Evolutionary conservation across 2,888 invertebrate genomes (phyloP).

Genomic region (Acanthosepion esculentum): DNA sequence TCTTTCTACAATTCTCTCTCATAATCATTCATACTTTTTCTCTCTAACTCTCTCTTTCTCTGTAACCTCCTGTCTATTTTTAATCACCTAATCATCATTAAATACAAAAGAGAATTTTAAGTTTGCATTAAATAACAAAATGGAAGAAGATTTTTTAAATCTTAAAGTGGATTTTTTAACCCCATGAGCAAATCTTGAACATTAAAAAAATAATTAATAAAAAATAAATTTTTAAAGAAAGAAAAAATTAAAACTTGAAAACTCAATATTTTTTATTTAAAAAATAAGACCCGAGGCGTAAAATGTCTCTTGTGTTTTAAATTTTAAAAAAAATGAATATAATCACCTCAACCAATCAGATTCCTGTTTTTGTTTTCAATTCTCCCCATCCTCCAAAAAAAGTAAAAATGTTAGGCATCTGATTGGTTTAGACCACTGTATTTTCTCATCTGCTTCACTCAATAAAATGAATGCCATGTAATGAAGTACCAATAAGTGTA

Average conservation of each 20-base stretch:
- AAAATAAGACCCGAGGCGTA: neutral
- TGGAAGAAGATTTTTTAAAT: neutral
- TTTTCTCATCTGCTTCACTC: neutral
- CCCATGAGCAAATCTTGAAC: neutral
- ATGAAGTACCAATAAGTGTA: neutral
- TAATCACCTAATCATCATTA: neutral
- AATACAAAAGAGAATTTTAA: neutral
- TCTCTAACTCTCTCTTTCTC: neutral
- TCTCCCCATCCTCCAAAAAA: neutral
- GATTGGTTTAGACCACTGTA: neutral
- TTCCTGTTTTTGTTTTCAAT: neutral
- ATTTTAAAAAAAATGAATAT: neutral
- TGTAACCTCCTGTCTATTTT: neutral
- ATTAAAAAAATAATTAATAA: neutral
- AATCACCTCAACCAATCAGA: neutral
- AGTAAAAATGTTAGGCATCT: neutral
- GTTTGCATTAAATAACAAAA: neutral
- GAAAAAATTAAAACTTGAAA: neutral
- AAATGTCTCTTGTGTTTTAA: neutral
- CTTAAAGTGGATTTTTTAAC: neutral
- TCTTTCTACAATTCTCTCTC: neutral
- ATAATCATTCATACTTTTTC: neutral
- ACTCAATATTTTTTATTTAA: neutral
- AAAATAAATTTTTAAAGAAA: neutral
- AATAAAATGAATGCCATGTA: neutral